A percentile compares a stretch with the other conserved stretches of the same genome.
Evolutionary conservation across 23 tunicate genomes (phyloP).

Genomic region (Trididemnum clinides): DNA sequence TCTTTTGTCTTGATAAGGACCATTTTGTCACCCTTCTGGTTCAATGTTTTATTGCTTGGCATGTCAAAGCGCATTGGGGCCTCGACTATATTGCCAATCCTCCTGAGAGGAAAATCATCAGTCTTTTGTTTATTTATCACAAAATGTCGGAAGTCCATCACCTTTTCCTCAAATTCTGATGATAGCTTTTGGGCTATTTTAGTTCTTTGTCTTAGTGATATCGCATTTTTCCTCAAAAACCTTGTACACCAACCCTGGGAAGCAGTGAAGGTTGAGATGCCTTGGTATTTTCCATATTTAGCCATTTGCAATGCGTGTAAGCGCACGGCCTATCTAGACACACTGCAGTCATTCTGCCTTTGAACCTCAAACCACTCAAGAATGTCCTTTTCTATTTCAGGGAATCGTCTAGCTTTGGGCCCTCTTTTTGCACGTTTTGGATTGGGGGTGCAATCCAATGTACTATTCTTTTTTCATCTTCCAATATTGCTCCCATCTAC

Average conservation of each 20-base stretch:
- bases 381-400: slow-evolving; percentile 41
- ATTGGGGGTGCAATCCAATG: slow-evolving; percentile 30
- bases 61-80: slow-evolving; percentile 43
- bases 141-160: slow-evolving; percentile 22
- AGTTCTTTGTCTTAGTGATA: slow-evolving; percentile 27
- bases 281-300: slow-evolving; percentile 39
- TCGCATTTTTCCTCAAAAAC: slow-evolving; percentile 29
- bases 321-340: slow-evolving; percentile 34
- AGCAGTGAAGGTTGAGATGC: slow-evolving; percentile 34
- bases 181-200: slow-evolving; percentile 28
- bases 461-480: slow-evolving; percentile 32
- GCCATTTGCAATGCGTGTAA: slow-evolving; percentile 32
- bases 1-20: slow-evolving; percentile 38
- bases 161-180: slow-evolving; percentile 34
- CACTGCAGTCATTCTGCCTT: slow-evolving; percentile 31
- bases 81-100: slow-evolving; percentile 37
- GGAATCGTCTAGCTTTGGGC: slow-evolving; percentile 33
- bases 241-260: slow-evolving; percentile 39
- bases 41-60: slow-evolving; percentile 39
- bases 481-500: slow-evolving; percentile 38
- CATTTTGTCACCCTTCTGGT: slow-evolving; percentile 26
- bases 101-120: slow-evolving; percentile 21
- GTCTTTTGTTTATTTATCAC: slow-evolving; percentile 18
- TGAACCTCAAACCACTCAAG: slow-evolving; percentile 38
- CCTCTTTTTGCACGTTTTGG: slow-evolving; percentile 12